Conservation (phyloP, 2,113 vertebrate species). For the Siniperca knerii region DNA sequence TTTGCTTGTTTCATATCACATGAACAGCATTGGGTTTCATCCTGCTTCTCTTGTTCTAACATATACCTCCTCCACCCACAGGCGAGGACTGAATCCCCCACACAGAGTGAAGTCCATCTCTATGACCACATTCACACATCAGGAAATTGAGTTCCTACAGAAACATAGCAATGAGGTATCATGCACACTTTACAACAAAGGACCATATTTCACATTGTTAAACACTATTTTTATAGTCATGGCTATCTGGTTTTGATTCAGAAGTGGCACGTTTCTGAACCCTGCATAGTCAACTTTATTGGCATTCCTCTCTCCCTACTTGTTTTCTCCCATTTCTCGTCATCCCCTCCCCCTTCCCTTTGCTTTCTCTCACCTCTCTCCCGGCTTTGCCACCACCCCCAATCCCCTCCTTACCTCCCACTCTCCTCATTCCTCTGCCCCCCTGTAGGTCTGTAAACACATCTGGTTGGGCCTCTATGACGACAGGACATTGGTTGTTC, state of each 20-base stretch:
- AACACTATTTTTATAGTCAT: not conserved
- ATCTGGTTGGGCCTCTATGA: conserved; percentile 99
- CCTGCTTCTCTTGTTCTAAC: conserved; percentile 57
- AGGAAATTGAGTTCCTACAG: conserved; percentile 99
- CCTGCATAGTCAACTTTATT: conserved; percentile 63
- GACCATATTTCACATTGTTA: not conserved
- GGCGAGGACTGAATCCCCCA: conserved; percentile 97
- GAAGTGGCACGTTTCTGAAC: conserved; percentile 25
- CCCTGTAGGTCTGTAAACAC: conserved; percentile 94
- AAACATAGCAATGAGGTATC: conserved; percentile 98
- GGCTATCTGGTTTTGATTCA: conserved; percentile 29
- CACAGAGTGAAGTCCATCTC: conserved; percentile 99
- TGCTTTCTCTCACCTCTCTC: conserved; percentile 65
- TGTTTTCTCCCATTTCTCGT: conserved; percentile 15
- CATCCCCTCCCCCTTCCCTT: conserved; percentile 49
- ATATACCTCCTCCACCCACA: conserved; percentile 74
- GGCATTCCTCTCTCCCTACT: conserved; percentile 62
- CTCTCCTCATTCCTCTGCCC: conserved; percentile 55
- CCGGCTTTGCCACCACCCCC: conserved; percentile 55
- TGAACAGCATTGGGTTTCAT: conserved; percentile 19
- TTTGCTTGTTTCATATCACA: conserved; percentile 32
- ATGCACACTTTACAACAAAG: not conserved
- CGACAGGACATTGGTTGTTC: conserved; percentile 96
- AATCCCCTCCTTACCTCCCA: conserved; percentile 44
- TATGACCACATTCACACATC: conserved; percentile 99